A percentile compares a stretch with the other conserved stretches of the same genome.
These are phyloP conservation scores for Erpobdella octoculata DNA, from an alignment of 2,888 invertebrate species.

Conservation along the genomic window DNA sequence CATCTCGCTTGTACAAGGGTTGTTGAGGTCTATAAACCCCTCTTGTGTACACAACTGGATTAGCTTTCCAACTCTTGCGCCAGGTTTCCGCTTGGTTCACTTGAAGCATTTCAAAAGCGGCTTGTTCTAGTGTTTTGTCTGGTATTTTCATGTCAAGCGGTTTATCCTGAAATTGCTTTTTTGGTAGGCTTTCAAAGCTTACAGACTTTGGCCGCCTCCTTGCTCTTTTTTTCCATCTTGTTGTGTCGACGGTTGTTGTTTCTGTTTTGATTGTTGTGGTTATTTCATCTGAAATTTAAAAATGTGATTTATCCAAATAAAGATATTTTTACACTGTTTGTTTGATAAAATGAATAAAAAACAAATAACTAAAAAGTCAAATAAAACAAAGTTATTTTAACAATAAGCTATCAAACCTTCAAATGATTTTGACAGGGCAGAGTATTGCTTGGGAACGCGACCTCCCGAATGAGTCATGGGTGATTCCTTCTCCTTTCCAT, in stretches of 20 bases:
- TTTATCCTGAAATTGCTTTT: constrained; percentile 1
- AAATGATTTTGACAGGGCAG: neutral
- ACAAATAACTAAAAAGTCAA: neutral
- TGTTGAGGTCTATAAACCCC: constrained; percentile 28
- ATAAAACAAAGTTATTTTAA: neutral
- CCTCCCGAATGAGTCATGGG: neutral
- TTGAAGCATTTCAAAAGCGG: constrained; percentile 26
- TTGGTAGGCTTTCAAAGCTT: constrained; percentile 5
- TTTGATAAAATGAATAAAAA: neutral
- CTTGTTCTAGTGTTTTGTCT: constrained; percentile 26
- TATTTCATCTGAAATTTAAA: neutral
- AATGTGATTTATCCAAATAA: neutral
- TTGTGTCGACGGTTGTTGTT: neutral
- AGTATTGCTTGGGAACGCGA: constrained; percentile 10
- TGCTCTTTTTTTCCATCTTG: constrained; percentile 21
- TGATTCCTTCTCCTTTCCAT: neutral
- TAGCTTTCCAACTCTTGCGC: constrained; percentile 4
- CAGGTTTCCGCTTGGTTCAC: constrained; percentile 11
- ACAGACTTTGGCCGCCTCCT: constrained; percentile 16
- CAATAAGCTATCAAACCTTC: neutral
- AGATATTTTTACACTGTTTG: neutral
- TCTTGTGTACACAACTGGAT: constrained; percentile 26
- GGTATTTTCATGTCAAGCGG: constrained; percentile 14
- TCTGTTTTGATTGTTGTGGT: constrained; percentile 12
- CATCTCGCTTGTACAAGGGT: constrained; percentile 26